Conservation (phyloP, 2,888 invertebrate genomes). For the Melipona bicolor region DNA sequence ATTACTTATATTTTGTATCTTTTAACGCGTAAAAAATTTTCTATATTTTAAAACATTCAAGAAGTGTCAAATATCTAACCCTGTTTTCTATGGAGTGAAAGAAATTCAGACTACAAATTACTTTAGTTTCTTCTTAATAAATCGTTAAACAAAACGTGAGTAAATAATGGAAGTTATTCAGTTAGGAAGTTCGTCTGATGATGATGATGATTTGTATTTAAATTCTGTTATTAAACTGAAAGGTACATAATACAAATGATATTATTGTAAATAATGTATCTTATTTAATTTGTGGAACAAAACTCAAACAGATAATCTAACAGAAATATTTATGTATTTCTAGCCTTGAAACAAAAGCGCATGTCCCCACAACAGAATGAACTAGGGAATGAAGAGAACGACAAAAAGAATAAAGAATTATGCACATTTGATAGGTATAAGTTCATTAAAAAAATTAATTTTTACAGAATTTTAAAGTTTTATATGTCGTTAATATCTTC, state of each 20-base stretch:
- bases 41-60: background rate
- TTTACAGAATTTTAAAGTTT: background rate
- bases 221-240: conserved; percentile 63
- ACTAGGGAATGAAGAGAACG: background rate
- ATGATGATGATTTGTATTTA: conserved; percentile 55
- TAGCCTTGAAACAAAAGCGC: conserved; percentile 24
- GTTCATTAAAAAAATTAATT: conserved; percentile 25
- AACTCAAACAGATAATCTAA: background rate
- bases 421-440: conserved; percentile 23
- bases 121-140: no score
- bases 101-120: background rate
- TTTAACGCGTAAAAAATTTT: background rate
- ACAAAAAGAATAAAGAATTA: background rate
- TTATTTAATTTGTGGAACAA: background rate
- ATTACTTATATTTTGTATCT: background rate
- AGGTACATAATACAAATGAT: conserved; percentile 38
- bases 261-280: background rate
- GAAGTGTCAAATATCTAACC: conserved; percentile 24
- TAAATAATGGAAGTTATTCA: conserved; percentile 30
- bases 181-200: conserved; percentile 54
- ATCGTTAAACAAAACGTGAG: background rate
- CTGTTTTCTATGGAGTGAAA: background rate
- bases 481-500: background rate
- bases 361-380: background rate
- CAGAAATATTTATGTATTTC: background rate